These are phyloP conservation scores for Piliocolobus tephrosceles DNA, from an alignment of 2,113 vertebrate genomes.

Conservation along the genomic window DNA sequence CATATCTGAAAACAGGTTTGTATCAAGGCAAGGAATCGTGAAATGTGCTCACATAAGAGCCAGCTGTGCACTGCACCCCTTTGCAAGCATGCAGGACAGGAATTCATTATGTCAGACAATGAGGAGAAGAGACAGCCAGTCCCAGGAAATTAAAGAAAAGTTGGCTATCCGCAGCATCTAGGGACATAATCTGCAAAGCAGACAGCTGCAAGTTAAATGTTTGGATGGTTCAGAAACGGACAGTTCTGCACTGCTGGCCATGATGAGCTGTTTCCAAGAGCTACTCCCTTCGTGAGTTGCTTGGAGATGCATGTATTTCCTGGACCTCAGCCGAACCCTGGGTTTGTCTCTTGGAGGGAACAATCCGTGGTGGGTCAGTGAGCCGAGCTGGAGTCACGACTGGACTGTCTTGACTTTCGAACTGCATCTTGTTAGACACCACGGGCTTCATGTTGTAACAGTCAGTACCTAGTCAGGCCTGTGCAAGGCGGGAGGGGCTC, in stretches of 20 bases:
- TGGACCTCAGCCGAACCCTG: background rate
- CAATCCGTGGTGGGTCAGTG: no score
- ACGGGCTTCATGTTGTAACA: rapidly evolving
- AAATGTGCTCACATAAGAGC: background rate
- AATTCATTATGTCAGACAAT: background rate
- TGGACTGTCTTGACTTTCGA: background rate
- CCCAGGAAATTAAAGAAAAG: background rate
- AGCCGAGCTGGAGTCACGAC: background rate
- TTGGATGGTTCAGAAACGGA: no score
- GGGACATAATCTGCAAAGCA: background rate
- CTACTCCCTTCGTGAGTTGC: background rate
- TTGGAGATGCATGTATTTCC: background rate
- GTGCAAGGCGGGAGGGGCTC: no score
- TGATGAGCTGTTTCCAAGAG: background rate
- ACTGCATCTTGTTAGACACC: background rate
- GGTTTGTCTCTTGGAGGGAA: background rate
- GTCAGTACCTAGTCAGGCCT: no score
- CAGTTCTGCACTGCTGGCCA: background rate
- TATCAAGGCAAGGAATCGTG: background rate
- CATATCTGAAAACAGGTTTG: background rate
- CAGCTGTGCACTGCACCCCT: background rate
- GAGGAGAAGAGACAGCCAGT: background rate
- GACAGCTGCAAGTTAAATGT: background rate
- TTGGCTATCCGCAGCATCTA: background rate
- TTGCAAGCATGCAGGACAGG: background rate